Evolutionary conservation across 2,113 vertebrate genomes (phyloP).

Genomic region (Anser brachyrhynchus): DNA sequence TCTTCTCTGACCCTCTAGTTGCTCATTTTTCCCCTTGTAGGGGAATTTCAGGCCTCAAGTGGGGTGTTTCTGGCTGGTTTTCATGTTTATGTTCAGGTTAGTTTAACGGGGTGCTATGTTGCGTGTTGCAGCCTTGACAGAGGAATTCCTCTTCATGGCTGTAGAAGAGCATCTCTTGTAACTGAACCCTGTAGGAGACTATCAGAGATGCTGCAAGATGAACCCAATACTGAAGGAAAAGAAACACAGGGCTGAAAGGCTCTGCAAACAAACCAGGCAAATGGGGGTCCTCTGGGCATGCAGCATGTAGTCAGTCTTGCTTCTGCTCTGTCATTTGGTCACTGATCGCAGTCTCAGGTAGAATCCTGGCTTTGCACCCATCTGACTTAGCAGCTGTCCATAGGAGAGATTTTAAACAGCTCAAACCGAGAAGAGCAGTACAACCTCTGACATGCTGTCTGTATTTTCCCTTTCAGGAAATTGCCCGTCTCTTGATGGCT

Average conservation of each 20-base stretch:
- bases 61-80: neutral
- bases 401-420: neutral
- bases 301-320: neutral
- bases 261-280: neutral
- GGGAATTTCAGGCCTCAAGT: neutral
- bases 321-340: neutral
- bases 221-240: neutral
- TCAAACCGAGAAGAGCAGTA: neutral
- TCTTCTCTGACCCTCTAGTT: neutral
- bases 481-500: conserved; percentile 90
- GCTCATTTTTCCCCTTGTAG: neutral
- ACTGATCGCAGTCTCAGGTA: neutral
- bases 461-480: conserved; percentile 80
- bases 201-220: neutral
- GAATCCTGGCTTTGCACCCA: neutral
- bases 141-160: neutral
- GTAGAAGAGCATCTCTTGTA: neutral
- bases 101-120: neutral
- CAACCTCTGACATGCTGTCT: neutral
- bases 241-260: neutral
- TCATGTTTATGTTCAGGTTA: neutral
- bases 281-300: neutral
- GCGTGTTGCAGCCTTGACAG: neutral
- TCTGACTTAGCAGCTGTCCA: neutral
- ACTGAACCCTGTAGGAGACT: neutral